phyloP scores from a whole-genome alignment of 2,113 vertebrate genomes.

The Hemiprocne comata region DNA sequence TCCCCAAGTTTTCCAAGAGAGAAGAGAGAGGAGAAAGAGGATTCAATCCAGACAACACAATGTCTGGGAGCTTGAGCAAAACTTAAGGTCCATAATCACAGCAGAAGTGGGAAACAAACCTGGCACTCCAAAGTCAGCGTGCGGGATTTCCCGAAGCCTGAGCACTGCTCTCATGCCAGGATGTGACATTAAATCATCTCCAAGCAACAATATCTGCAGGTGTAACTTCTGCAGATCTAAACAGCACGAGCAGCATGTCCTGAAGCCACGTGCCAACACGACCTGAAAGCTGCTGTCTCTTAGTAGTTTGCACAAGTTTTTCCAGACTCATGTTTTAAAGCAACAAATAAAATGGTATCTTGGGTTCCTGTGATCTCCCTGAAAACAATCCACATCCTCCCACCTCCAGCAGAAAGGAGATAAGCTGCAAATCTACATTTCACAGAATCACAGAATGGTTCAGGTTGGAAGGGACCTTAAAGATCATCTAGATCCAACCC shows the following conservation, averaged over 20 bases:
- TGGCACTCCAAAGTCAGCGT: not conserved
- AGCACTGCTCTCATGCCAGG: not conserved
- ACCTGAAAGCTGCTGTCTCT: not conserved
- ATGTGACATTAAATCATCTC: not conserved
- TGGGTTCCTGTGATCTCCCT: not conserved
- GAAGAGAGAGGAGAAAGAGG: not conserved
- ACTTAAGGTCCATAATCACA: not conserved
- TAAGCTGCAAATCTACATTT: not conserved
- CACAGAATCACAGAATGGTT: too few species aligned
- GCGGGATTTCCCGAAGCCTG: not conserved
- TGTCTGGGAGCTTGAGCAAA: not conserved
- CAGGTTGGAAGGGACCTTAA: too few species aligned
- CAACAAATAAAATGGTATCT: not conserved
- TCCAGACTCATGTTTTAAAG: not conserved
- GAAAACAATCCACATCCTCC: not conserved
- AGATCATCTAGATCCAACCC: too few species aligned
- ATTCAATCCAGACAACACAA: not conserved
- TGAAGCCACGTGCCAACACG: not conserved
- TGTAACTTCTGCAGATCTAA: not conserved
- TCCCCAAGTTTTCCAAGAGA: not conserved
- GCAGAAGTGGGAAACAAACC: not conserved
- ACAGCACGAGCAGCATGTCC: not conserved
- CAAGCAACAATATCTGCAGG: fast-evolving
- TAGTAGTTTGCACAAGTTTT: not conserved
- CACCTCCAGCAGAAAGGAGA: not conserved